Evolutionary conservation across 2,888 invertebrate species (phyloP).

Genomic region (Chelonus formosanus): DNA sequence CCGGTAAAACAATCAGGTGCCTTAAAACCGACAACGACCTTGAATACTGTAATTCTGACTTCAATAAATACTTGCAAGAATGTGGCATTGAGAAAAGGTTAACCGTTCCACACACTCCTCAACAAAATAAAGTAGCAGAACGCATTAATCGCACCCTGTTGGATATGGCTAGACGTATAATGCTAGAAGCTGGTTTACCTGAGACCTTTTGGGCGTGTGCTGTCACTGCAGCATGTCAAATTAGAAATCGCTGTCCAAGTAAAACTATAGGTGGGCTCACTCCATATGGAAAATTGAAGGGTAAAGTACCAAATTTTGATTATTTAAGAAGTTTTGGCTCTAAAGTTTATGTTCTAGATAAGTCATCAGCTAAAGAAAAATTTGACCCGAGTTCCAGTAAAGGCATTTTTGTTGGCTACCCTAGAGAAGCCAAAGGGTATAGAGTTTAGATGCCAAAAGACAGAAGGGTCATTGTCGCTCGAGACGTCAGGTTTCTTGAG

Average conservation of each 20-base stretch:
- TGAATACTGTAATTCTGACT: slow-evolving; percentile 20
- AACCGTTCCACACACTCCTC: slow-evolving; percentile 23
- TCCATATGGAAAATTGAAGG: slow-evolving; percentile 29
- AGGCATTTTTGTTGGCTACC: slow-evolving; percentile 27
- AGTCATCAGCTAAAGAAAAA: slow-evolving; percentile 21
- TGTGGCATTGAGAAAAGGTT: not conserved
- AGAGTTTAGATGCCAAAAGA: slow-evolving; percentile 17
- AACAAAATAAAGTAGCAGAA: slow-evolving; percentile 44
- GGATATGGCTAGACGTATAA: slow-evolving; percentile 44
- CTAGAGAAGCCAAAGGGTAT: slow-evolving; percentile 18
- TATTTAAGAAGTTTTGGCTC: slow-evolving; percentile 21
- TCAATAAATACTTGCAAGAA: not conserved
- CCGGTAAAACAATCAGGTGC: slow-evolving; percentile 28
- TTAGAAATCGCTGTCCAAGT: slow-evolving; percentile 32
- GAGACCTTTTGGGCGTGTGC: slow-evolving; percentile 45
- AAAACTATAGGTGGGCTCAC: slow-evolving; percentile 32
- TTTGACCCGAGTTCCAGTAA: slow-evolving; percentile 19
- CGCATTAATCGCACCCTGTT: slow-evolving; percentile 42
- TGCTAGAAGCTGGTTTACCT: slow-evolving; percentile 42
- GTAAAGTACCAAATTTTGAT: slow-evolving; percentile 18
- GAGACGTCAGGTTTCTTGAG: no score
- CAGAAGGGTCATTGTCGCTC: no score
- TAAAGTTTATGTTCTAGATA: slow-evolving; percentile 9
- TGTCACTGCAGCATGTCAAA: slow-evolving; percentile 35
- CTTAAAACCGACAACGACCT: slow-evolving; percentile 36